phyloP scores from a whole-genome alignment of 2,797 vertebrate species.

The Artibeus jamaicensis region DNA sequence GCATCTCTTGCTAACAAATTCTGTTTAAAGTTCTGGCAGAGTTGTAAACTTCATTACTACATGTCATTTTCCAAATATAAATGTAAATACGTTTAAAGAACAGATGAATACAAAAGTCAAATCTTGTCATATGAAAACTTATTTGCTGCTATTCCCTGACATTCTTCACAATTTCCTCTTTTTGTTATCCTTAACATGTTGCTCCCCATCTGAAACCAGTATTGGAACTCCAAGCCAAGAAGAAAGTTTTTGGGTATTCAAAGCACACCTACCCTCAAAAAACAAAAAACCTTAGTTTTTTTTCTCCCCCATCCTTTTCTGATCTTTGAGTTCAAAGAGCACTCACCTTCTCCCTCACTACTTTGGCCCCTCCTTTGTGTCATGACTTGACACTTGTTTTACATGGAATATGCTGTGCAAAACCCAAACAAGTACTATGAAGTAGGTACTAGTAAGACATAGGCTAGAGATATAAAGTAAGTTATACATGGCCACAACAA shows the following conservation, averaged over 20 bases:
- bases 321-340: not conserved
- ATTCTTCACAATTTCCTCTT: not conserved
- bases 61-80: constrained; percentile 72
- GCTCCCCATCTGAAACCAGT: not conserved
- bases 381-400: not conserved
- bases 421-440: not conserved
- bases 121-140: not conserved
- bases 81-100: constrained; percentile 55
- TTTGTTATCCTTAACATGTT: not conserved
- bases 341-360: not conserved
- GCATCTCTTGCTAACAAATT: constrained; percentile 67
- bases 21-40: constrained; percentile 74
- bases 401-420: not conserved
- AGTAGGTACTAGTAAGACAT: not conserved
- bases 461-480: not conserved
- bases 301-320: not conserved
- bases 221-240: not conserved
- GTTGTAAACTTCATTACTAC: constrained; percentile 66
- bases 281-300: not conserved
- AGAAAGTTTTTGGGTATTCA: not conserved
- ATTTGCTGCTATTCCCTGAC: not conserved
- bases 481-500: not conserved
- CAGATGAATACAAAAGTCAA: constrained; percentile 2
- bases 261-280: not conserved
- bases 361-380: not conserved